phyloP scores from a whole-genome alignment of 2,797 vertebrate genomes.

The Chaunax sp. region DNA sequence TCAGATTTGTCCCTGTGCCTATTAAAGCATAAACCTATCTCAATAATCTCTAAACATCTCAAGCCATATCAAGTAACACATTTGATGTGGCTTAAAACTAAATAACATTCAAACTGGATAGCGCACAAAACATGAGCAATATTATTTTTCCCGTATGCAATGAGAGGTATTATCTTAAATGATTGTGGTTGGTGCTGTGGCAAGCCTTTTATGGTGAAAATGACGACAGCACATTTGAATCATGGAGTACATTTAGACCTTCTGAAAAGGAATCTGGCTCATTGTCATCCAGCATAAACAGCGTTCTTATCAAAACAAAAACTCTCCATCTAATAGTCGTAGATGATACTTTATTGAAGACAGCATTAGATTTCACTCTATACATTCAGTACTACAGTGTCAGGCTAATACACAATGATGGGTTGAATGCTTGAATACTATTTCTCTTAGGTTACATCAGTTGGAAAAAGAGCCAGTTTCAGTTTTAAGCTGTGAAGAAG shows the following conservation, averaged over 20 bases:
- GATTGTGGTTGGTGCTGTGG: accelerated
- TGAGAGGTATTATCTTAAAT: background rate
- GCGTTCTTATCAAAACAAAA: conserved; percentile 5
- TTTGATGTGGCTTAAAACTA: background rate
- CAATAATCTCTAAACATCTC: background rate
- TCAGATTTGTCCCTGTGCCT: background rate
- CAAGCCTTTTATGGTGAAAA: conserved; percentile 39
- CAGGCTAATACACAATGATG: background rate
- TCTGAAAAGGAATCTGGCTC: background rate
- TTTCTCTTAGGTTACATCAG: background rate
- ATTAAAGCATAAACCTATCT: background rate
- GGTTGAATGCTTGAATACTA: background rate
- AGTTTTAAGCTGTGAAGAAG: background rate
- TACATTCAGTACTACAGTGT: background rate
- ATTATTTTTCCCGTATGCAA: no score
- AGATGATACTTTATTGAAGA: conserved; percentile 16
- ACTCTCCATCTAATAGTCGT: background rate
- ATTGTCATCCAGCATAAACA: background rate
- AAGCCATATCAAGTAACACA: background rate
- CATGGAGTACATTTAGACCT: background rate
- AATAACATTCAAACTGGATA: background rate
- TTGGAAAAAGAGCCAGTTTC: background rate
- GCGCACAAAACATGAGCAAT: no score
- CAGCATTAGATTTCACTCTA: background rate
- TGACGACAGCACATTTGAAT: background rate